Base-by-base conservation (phyloP, 2,797 vertebrate genomes). In the Malurus splendens region DNA sequence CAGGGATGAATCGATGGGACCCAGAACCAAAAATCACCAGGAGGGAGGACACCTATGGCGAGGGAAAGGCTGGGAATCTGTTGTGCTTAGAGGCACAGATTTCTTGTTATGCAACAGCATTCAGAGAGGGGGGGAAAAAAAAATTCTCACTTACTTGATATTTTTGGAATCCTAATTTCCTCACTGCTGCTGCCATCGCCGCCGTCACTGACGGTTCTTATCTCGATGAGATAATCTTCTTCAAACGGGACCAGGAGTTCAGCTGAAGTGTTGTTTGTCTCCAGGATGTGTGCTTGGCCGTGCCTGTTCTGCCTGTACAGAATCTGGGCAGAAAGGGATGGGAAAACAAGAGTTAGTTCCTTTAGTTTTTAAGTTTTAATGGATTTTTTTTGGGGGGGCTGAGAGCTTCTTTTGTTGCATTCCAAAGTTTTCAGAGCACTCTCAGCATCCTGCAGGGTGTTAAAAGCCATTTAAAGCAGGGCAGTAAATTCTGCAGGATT, bases 221-320 rank as follows among this genome's bases (percentile, higher is more conserved):
- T 98, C 96, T 98, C 98, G 59, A 98, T 98, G 82, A 99, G 95
- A 96, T 98, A 98, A 96, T 98, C 98, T 79, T 98, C 98, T 89
- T 98, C 98, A 15, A 98, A 96, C 1, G 98, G 98, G 51, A 98
- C 95, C 65, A 98, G 97, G 23, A 99, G 97, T 94, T 98, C 98
- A 88, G 98, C 97, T 6, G 98, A 98, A 45, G 98, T 98, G 86
- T 97, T 97, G 93, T 98, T 99, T 90, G 98, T 98, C 96, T 98
- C 98, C 93, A 98, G 91, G 36, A 98, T 91, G 12, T 97, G 96
- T 7, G 97, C 96, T 88, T 96, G 96, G 70, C 97, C 97, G 22
- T 98, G 97, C 97, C 98, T 98, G 94, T 97, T 98, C 95, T 98
- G 98, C n/a, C 97, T 97, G 77, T 98, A 98, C n/a, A 98, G 94